Base-by-base conservation (phyloP, 2,888 invertebrate genomes). In the Pterostichus niger region DNA sequence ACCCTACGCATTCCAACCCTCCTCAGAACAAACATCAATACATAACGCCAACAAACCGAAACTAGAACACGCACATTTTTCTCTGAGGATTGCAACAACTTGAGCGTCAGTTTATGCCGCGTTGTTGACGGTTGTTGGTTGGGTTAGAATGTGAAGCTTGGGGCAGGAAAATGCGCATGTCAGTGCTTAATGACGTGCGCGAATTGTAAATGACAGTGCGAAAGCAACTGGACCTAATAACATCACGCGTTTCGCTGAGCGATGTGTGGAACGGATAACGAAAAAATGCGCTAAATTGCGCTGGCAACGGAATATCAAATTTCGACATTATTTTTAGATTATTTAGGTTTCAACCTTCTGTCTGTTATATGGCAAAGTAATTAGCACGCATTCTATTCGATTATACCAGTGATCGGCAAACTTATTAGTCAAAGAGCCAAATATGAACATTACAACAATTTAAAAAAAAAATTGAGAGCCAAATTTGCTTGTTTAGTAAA, bases 211-310 rank as follows among this genome's bases (percentile, higher is more conserved):
- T 80, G 80, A 68, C 68, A 52, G 68, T 13, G 46, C 5, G 61
- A 79, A 79, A 79, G 64, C 80, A 80, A 68, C 52, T 44, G 80
- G 64, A 68, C 61, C 52, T 68, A 80, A 80, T 80, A 80, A 68
- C 52, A 49, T 68, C 35, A 68, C 35, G 52, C 33, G 44, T 71
- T 71, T 9, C 17, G 5, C 10, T 71, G 44, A 71, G 44, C 68
- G 44, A 71, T 71, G 44, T 71, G 68, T 71, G 68, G 17, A 71
- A 71, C 31, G 68, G 13, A 44, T 71, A 40, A 6, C 9, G 40
- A 44, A 64, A 64, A 64, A 11, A 64, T 64, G n/a, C 33, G 3
- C 33, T 40, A 9, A 40, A 9, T 5, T 40, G 9, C 40, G 24
- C 3, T 24, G 24, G 24, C 2, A 24, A 24, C 24, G 24, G 5